These are phyloP conservation scores for Argyrosomus regius DNA, from an alignment of 2,797 vertebrate species.

Conservation along the genomic window DNA sequence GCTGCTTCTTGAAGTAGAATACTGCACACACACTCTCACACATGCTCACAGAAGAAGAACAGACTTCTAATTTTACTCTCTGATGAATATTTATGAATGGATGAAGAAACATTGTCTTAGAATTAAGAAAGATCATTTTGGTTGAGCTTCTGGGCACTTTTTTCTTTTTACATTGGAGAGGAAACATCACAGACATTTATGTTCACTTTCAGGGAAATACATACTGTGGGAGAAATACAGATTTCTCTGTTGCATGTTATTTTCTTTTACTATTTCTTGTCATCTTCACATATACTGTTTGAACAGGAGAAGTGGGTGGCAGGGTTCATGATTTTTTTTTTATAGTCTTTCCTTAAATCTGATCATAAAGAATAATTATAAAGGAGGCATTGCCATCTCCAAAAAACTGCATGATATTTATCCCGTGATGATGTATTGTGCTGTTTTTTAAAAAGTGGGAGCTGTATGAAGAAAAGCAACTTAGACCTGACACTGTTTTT, in stretches of 20 bases:
- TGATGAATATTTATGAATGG: constrained; percentile 78
- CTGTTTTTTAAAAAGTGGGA: not conserved
- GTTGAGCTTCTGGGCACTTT: constrained; percentile 37
- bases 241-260: not conserved
- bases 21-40: constrained; percentile 33
- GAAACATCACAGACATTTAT: constrained; percentile 10
- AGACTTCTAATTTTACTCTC: constrained; percentile 75
- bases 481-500: not conserved
- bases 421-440: not conserved
- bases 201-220: constrained; percentile 4
- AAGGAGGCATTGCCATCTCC: not conserved
- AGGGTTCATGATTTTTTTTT: not conserved
- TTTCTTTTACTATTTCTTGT: not conserved
- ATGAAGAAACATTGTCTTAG: constrained; percentile 64
- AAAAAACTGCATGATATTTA: not conserved
- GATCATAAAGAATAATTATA: not conserved
- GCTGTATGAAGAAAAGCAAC: not conserved
- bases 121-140: constrained; percentile 52
- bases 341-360: not conserved
- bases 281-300: not conserved
- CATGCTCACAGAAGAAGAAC: constrained; percentile 48
- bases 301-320: not conserved
- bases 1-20: constrained; percentile 53
- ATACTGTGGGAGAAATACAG: not conserved
- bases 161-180: not conserved